Evolutionary conservation across 2,113 vertebrate genomes (phyloP).

Genomic region (Sylvilagus bachmani): DNA sequence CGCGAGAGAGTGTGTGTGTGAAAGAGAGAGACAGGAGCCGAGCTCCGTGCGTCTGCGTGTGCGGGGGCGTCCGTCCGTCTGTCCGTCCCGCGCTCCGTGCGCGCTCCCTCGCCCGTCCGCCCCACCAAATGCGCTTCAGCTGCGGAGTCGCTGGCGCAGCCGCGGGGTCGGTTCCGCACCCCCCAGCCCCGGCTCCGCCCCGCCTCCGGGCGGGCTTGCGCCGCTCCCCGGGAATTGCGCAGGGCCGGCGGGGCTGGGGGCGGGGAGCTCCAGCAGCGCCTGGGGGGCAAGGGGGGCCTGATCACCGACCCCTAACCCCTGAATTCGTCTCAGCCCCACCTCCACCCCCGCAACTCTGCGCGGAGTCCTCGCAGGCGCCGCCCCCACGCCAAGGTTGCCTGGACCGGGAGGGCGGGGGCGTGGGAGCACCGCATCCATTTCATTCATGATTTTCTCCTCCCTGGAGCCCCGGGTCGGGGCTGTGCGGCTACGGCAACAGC

Average conservation of each 20-base stretch:
- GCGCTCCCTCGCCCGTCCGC: slow-evolving; percentile 60
- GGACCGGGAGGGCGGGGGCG: slow-evolving; percentile 71
- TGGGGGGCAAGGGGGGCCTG: neutral
- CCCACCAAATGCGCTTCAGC: slow-evolving; percentile 12
- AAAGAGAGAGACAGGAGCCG: slow-evolving; percentile 43
- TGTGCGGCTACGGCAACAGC: slow-evolving; percentile 49
- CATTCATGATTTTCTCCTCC: slow-evolving; percentile 83
- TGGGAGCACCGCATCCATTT: slow-evolving; percentile 68
- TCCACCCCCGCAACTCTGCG: neutral
- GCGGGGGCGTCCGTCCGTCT: slow-evolving; percentile 79
- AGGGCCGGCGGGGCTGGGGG: slow-evolving; percentile 50
- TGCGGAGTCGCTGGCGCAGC: slow-evolving; percentile 65
- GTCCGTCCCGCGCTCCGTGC: slow-evolving; percentile 74
- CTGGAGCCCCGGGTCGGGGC: slow-evolving; percentile 43
- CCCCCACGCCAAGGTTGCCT: slow-evolving; percentile 63
- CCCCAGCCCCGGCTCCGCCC: slow-evolving; percentile 66
- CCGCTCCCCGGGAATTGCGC: slow-evolving; percentile 69
- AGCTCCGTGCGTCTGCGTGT: slow-evolving; percentile 82
- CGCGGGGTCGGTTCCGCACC: slow-evolving; percentile 1
- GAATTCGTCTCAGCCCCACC: neutral
- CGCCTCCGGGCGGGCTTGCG: slow-evolving; percentile 62
- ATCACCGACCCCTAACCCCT: neutral
- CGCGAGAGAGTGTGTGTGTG: slow-evolving; percentile 38
- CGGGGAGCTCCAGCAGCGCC: neutral
- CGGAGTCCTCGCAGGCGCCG: slow-evolving; percentile 53